Base-by-base conservation (phyloP, 2,113 vertebrate species). In the Ranitomeya imitator region DNA sequence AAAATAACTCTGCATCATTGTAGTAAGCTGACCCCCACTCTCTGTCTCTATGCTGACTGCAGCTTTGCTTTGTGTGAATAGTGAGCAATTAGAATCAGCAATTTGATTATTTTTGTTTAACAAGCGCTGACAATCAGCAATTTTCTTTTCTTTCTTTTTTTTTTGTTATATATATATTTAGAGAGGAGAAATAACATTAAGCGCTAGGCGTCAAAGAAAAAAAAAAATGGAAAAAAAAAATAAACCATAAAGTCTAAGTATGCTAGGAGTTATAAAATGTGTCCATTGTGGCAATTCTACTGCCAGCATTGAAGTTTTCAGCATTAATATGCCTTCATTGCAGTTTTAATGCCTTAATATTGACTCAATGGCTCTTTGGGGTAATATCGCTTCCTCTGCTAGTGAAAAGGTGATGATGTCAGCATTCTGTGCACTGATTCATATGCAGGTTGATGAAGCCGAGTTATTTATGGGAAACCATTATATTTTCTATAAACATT, bases 401-500 rank as follows among this genome's bases (percentile, higher is more conserved):
- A 95, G 94, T 95, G 95, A 94, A 95, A 96, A 96, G 96, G 95
- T 96, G 95, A 95, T 96, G 95, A 96, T 96, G 95, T 96, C 96
- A 96, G 95, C 95, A 92, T 96, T 96, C 95, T 95, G 94, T 90
- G 0, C 90, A 92, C 95, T 96, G 95, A 96, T 96, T 96, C 95
- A 95, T 95, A 96, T 95, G 95, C 95, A 96, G 95, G 94, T 96
- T 96, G 94, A 96, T 95, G 95, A 95, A 95, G 96, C 95, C 95
- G 95, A 96, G 95, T 96, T 96, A 96, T 96, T 96, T 96, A 96
- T 96, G 95, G 94, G 94, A 94, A 95, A 95, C 95, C 95, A 96
- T 96, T 96, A 96, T 95, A 95, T 96, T 96, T 96, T 96, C 95
- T 96, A 96, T 96, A 96, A 95, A 96, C 96, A 96, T 96, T 96